These are phyloP conservation scores for Plecturocebus donacophilus DNA, from an alignment of 2,113 vertebrate genomes.

Conservation along the genomic window DNA sequence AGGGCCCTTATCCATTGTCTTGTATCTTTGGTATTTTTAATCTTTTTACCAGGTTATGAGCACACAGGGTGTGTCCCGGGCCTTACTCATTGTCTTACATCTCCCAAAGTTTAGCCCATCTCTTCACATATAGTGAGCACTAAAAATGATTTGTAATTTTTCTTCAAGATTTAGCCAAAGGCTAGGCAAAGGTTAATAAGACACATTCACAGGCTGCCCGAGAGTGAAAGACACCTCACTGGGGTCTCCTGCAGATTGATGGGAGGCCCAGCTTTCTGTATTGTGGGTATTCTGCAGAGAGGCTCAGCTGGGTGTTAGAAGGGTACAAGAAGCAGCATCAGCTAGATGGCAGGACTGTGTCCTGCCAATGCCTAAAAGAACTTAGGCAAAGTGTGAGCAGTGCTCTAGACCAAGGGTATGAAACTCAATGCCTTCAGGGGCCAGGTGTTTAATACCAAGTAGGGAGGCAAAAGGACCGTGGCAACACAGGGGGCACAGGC, in stretches of 20 bases:
- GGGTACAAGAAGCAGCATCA: no score
- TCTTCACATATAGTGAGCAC: background rate
- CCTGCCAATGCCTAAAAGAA: background rate
- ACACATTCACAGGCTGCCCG: background rate
- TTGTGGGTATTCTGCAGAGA: no score
- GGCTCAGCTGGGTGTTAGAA: background rate
- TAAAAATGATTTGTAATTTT: background rate
- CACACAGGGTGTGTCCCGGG: background rate
- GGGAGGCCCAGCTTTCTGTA: background rate
- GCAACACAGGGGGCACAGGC: accelerated
- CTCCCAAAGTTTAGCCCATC: background rate
- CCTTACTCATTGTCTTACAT: background rate
- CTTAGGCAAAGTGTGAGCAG: background rate
- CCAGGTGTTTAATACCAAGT: background rate
- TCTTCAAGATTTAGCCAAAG: background rate
- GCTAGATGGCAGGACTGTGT: background rate
- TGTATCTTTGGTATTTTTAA: background rate
- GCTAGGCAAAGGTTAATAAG: background rate
- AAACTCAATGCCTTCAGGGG: background rate
- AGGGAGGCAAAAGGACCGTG: background rate
- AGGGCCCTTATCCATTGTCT: background rate
- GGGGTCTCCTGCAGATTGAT: background rate
- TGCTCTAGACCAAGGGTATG: background rate
- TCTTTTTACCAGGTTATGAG: background rate
- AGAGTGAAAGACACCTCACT: background rate